These are phyloP conservation scores for Montipora foliosa DNA, from an alignment of 64 coral and sea anemone genomes.

Conservation along the genomic window DNA sequence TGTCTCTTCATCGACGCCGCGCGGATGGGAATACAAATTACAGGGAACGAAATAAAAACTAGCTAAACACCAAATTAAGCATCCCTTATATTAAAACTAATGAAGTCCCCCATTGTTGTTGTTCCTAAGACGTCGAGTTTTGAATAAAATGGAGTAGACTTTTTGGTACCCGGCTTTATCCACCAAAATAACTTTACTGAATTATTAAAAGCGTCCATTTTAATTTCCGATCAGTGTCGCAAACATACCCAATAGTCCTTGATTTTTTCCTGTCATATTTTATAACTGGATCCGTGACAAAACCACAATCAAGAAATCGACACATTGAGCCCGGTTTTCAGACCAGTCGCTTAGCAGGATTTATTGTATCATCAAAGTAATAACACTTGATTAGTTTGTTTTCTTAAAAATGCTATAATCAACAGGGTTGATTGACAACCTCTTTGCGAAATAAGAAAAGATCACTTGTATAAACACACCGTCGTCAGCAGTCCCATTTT, in stretches of 20 bases:
- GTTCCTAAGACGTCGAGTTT: not conserved
- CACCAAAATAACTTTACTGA: slow-evolving; percentile 24
- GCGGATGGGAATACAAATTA: slow-evolving; percentile 3
- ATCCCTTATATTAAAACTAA: not conserved
- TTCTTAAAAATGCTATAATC: slow-evolving; percentile 24
- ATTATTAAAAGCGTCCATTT: slow-evolving; percentile 41
- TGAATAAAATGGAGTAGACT: not conserved
- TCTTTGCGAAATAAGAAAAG: not conserved
- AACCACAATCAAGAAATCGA: no score
- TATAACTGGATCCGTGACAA: not conserved
- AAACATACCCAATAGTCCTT: not conserved
- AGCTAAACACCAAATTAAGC: not conserved
- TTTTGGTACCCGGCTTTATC: slow-evolving; percentile 25
- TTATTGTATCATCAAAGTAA: not conserved
- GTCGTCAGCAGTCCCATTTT: no score
- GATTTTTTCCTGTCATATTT: not conserved
- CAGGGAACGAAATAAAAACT: not conserved
- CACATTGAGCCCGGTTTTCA: no score
- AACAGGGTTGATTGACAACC: slow-evolving; percentile 4
- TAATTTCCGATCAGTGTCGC: not conserved
- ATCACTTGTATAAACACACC: not conserved
- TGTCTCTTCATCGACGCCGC: not conserved
- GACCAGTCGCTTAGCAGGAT: not conserved
- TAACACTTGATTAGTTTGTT: not conserved
- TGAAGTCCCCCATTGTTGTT: not conserved